Percentiles rank a stretch among this genome's conserved stretches.
Conservation (phyloP, 2,113 vertebrate genomes). For the Triplophysa siluroides region DNA sequence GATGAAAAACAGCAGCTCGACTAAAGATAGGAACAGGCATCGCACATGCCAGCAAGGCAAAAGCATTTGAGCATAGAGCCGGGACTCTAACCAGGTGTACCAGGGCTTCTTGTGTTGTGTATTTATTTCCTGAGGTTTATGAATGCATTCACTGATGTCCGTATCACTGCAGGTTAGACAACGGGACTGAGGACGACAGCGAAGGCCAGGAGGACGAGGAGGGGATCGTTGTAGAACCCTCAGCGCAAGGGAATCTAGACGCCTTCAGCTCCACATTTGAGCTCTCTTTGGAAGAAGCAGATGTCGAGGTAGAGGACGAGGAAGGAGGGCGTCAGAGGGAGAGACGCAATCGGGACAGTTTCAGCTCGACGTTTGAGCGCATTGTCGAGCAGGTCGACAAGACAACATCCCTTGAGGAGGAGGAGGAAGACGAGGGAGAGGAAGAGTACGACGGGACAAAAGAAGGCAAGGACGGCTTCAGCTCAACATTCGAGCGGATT, state of each 20-base stretch:
- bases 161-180: conserved; percentile 40
- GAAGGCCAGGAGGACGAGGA: conserved; percentile 50
- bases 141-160: conserved; percentile 10
- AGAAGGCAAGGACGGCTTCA: conserved; percentile 92
- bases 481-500: conserved; percentile 93
- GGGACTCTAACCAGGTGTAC: conserved; percentile 4
- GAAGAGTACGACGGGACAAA: conserved; percentile 74
- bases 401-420: conserved; percentile 67
- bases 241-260: conserved; percentile 64
- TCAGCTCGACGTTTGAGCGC: conserved; percentile 93
- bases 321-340: conserved; percentile 63
- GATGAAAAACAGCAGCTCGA: conserved; percentile 40
- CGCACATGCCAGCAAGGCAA: conserved; percentile 28
- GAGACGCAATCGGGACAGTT: conserved; percentile 82
- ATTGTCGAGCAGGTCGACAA: conserved; percentile 87
- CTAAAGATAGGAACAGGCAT: conserved; percentile 48
- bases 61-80: not conserved
- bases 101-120: not conserved
- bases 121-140: not conserved
- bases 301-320: conserved; percentile 62
- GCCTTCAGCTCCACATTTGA: conserved; percentile 78
- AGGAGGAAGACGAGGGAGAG: conserved; percentile 68
- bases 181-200: conserved; percentile 46
- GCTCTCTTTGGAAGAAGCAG: conserved; percentile 67
- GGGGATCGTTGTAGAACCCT: conserved; percentile 46